Percentiles rank a stretch among this genome's conserved stretches.
These are phyloP conservation scores for Megaceryle alcyon DNA, from an alignment of 2,797 vertebrate genomes.

Conservation along the genomic window DNA sequence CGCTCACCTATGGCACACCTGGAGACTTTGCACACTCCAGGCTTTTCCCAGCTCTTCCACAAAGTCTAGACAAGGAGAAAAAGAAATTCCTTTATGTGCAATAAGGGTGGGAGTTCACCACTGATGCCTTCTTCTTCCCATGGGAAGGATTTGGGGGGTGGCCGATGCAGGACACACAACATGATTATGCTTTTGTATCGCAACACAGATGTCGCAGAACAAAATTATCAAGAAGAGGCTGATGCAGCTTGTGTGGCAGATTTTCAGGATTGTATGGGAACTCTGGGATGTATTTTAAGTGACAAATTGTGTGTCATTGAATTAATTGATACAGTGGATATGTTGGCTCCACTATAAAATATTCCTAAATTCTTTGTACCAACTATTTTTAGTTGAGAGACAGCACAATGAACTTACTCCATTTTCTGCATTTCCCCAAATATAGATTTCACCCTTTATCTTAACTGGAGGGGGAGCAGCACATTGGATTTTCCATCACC, in stretches of 20 bases:
- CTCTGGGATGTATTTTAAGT: background rate
- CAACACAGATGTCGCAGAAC: background rate
- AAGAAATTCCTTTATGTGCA: background rate
- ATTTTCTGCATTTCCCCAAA: background rate
- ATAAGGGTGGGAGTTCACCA: background rate
- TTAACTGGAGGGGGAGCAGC: background rate
- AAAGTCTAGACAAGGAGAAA: background rate
- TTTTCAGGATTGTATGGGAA: background rate
- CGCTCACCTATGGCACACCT: fast-evolving
- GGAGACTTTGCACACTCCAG: background rate
- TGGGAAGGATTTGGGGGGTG: background rate
- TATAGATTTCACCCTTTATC: background rate
- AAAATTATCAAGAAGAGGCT: background rate
- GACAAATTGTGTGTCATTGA: background rate
- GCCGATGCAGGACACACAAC: background rate
- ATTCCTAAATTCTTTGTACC: background rate
- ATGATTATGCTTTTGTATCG: background rate
- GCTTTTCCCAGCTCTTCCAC: background rate
- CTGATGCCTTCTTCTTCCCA: background rate
- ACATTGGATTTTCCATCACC: background rate
- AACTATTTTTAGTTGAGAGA: background rate
- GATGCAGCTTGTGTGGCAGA: background rate
- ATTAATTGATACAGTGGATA: background rate
- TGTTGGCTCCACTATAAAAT: background rate
- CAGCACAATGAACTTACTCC: background rate